Conservation (phyloP, 2,113 vertebrate species). For the Progne subis region DNA sequence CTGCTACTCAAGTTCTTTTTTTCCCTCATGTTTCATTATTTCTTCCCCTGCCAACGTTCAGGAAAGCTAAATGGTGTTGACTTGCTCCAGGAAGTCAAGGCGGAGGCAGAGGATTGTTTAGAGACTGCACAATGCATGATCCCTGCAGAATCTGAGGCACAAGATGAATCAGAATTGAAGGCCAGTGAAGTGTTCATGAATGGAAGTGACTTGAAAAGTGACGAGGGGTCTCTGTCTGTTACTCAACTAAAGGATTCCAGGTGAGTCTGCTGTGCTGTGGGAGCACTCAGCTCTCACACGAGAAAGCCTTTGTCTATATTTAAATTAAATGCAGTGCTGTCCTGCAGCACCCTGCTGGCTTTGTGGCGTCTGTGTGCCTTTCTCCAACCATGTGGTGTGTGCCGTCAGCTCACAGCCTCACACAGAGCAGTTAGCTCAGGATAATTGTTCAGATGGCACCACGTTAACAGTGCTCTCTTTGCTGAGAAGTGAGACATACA, state of each 20-base stretch:
- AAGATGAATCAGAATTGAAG: neutral
- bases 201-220: conserved; percentile 70
- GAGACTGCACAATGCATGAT: neutral
- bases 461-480: neutral
- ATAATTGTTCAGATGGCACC: neutral
- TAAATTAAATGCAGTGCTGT: neutral
- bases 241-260: conserved; percentile 66
- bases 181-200: conserved; percentile 70
- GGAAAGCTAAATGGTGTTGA: conserved; percentile 37
- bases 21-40: neutral
- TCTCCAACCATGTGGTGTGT: neutral
- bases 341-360: neutral
- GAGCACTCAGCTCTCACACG: neutral
- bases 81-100: neutral
- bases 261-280: conserved; percentile 50
- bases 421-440: neutral
- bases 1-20: neutral
- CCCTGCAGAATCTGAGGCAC: neutral
- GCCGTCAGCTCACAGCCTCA: neutral
- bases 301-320: neutral
- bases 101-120: neutral
- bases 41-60: neutral
- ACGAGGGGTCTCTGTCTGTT: conserved; percentile 50
- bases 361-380: neutral
- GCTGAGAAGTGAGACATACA: neutral